Evolutionary conservation across 2,888 invertebrate species (phyloP), one percentile per base, ranked within the genome.

Genomic region (Nycteola revayana): DNA sequence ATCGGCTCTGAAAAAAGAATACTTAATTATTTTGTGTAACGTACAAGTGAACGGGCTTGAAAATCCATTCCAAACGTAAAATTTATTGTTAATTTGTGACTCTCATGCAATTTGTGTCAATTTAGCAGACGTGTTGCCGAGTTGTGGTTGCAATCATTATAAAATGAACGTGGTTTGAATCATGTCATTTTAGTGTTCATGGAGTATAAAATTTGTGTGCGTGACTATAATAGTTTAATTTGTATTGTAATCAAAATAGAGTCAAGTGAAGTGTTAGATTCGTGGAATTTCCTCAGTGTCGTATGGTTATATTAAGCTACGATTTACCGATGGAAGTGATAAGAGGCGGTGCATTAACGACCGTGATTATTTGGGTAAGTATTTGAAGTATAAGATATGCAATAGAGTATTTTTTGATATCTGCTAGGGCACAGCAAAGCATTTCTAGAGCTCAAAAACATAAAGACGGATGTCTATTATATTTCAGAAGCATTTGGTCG

Each of bases 281-380:
- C 84, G 84, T 87, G 87, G 86, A 86, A 84, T 76, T 87, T 85
- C 83, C 80, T 80, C 60, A 39, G 78, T 80, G 73, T 82, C 59
- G 44, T 18, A 78, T 78, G 74, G 56, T 62, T 60, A 66, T 77
- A 70, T 66, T 59, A 80, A 82, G 66, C 83, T 83, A 85, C 66
- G 40, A 65, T 68, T 75, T 69, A 57, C 79, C 74, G 57, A 78
- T 74, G 71, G 65, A 70, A 64, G 83, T 87, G 84, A 77, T 70
- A 60, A 65, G 71, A 79, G 80, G 83, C 83, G 72, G 87, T 88
- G 87, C 87, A 79, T 69, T 82, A 76, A 68, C 75, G 75, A 83
- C 84, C 81, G 87, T 87, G 87, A 74, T 76, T 73, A 27, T 76
- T 49, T 62, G 74, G 82, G 66, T 78, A 72, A 71, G 66, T 80